Evolutionary conservation across 2,113 vertebrate genomes (phyloP), one percentile per base, ranked within the genome.

Genomic region (Oostethus manadensis): DNA sequence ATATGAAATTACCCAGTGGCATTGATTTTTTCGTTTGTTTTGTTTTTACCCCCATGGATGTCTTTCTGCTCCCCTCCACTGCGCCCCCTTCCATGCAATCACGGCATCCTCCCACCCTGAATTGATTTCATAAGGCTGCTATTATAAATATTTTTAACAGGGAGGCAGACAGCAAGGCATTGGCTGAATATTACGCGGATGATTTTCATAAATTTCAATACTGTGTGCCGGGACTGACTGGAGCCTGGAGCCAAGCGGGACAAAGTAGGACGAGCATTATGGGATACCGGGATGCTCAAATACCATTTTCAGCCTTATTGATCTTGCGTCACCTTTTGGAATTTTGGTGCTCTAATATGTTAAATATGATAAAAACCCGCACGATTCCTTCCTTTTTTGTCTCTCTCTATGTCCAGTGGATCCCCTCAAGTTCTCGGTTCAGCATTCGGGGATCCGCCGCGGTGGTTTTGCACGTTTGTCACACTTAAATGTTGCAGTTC

Each of bases 1-100:
- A 94, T 94, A 93, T 92, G 92, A 93, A 94, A 94, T 95, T 94
- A 96, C 91, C 85, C 86, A 78, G 80, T 81, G 82, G 73, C 91
- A 95, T 94, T 92, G 93, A 94, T 95, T 93, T 92, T 90, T 89
- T n/a, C n/a, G n/a, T n/a, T n/a, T n/a, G n/a, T n/a, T n/a, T n/a
- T n/a, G n/a, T 58, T 73, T 67, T 66, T 78, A 76, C 29, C 62
- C 61, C 57, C 66, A 23, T 45, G 59, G 73, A 66, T 1, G 38
- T 20, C 14, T 33, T 33, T 3, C 15, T 63, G 56, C 26, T 33
- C 29, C 29, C 29, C 29, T 33, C 29, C 29, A 33, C 29, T 8
- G 29, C 29, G 4, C 29, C 29, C 29, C 29, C 29, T 33, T 84
- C 88, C 88, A 79, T 89, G 88, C 91, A 93, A 94, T 93, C 92